These are phyloP conservation scores for Stictonetta naevosa DNA, from an alignment of 2,113 vertebrate species.

Conservation along the genomic window DNA sequence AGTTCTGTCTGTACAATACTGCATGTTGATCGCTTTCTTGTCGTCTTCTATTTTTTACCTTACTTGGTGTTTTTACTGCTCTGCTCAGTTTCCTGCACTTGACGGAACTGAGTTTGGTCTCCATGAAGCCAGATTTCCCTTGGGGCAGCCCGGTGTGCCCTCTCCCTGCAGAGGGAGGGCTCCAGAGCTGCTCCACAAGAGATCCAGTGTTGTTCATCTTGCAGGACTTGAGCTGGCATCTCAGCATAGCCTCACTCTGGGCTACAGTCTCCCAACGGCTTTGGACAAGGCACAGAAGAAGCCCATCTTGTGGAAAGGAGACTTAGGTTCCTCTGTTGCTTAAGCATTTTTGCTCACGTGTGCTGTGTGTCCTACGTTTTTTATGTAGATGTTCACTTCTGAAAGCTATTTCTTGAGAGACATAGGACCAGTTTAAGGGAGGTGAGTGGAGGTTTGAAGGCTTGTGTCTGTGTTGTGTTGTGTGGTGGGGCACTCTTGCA, in stretches of 20 bases:
- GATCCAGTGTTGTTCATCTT: background rate
- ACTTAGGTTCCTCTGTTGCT: background rate
- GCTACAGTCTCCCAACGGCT: background rate
- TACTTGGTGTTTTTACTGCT: background rate
- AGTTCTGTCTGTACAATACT: background rate
- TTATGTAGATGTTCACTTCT: background rate
- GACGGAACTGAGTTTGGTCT: background rate
- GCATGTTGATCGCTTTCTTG: background rate
- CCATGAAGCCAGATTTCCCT: background rate
- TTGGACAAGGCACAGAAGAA: background rate
- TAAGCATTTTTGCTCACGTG: background rate
- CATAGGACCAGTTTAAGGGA: background rate
- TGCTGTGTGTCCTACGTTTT: background rate
- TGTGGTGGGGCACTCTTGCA: accelerated
- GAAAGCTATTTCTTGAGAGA: background rate
- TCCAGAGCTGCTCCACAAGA: background rate
- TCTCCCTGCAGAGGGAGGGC: accelerated
- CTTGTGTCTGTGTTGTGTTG: background rate
- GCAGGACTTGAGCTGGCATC: background rate
- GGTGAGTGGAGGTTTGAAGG: background rate
- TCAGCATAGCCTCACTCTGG: accelerated
- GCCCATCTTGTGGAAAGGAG: background rate
- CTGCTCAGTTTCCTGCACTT: background rate
- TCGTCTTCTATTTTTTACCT: background rate
- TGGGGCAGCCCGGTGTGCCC: background rate